phyloP scores from a whole-genome alignment of 2,113 vertebrate genomes.

The Ochotona curzoniae region DNA sequence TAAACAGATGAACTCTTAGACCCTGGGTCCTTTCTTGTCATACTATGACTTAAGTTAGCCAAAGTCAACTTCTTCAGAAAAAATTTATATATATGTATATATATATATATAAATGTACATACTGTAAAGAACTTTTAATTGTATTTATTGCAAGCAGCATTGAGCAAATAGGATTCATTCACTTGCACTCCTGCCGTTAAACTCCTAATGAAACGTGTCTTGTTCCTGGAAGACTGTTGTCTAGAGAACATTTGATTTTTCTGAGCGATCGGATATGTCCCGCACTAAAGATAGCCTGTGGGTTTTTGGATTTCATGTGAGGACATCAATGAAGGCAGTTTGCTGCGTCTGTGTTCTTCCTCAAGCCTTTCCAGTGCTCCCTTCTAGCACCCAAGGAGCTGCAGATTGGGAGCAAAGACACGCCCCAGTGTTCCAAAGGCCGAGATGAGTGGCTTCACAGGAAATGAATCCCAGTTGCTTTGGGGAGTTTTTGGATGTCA shows the following conservation, averaged over 20 bases:
- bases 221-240: constrained; percentile 27
- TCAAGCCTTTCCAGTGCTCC: constrained; percentile 62
- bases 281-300: constrained; percentile 59
- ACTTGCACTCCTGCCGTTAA: not conserved
- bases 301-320: constrained; percentile 65
- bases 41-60: not conserved
- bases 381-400: constrained; percentile 62
- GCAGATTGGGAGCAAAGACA: constrained; percentile 63
- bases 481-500: constrained; percentile 64
- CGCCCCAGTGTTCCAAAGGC: constrained; percentile 45
- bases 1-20: not conserved
- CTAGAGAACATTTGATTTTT: constrained; percentile 54
- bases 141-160: constrained; percentile 32
- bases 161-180: not conserved
- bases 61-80: not conserved
- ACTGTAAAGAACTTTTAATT: not conserved
- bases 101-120: not conserved
- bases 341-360: constrained; percentile 55
- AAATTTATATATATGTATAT: not conserved
- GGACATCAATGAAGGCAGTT: constrained; percentile 61
- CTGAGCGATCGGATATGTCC: constrained; percentile 22
- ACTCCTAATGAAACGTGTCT: constrained; percentile 32
- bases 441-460: constrained; percentile 65
- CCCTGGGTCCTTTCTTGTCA: not conserved
- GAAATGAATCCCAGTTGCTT: constrained; percentile 68